phyloP scores from a whole-genome alignment of 2,113 vertebrate genomes.

The Cyphomyrus plagiostoma region DNA sequence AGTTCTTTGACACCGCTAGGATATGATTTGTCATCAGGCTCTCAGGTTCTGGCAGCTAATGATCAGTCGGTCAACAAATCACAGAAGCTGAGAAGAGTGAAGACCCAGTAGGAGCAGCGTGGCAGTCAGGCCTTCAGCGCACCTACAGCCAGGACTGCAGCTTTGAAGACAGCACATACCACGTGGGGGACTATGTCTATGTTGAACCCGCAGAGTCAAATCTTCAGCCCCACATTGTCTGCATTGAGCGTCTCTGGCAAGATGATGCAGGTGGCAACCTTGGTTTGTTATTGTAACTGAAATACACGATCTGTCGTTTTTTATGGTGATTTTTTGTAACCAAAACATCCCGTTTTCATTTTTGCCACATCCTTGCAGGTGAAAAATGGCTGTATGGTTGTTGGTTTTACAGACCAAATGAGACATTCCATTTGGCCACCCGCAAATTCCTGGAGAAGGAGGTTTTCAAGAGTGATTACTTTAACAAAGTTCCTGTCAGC shows the following conservation, averaged over 20 bases:
- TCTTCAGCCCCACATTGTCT: constrained; percentile 88
- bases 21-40: neutral
- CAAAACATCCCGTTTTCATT: neutral
- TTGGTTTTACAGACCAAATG: constrained; percentile 96
- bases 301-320: neutral
- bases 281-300: neutral
- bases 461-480: constrained; percentile 96
- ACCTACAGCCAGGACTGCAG: constrained; percentile 87
- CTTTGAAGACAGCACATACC: constrained; percentile 89
- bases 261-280: constrained; percentile 75
- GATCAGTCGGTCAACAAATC: neutral
- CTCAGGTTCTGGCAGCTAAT: neutral
- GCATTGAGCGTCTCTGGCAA: constrained; percentile 92
- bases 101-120: constrained; percentile 65
- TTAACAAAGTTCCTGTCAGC: constrained; percentile 83
- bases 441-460: constrained; percentile 96
- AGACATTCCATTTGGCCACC: constrained; percentile 93
- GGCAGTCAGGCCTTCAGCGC: constrained; percentile 69
- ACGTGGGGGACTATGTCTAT: constrained; percentile 90
- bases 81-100: constrained; percentile 77
- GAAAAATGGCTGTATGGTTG: constrained; percentile 94
- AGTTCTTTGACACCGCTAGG: neutral
- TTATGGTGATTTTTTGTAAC: neutral
- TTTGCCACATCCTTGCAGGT: constrained; percentile 52
- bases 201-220: constrained; percentile 84